Percentiles rank a stretch among this genome's conserved stretches.
These are phyloP conservation scores for Sciurus vulgaris DNA, from an alignment of 2,797 vertebrate genomes.

Conservation along the genomic window DNA sequence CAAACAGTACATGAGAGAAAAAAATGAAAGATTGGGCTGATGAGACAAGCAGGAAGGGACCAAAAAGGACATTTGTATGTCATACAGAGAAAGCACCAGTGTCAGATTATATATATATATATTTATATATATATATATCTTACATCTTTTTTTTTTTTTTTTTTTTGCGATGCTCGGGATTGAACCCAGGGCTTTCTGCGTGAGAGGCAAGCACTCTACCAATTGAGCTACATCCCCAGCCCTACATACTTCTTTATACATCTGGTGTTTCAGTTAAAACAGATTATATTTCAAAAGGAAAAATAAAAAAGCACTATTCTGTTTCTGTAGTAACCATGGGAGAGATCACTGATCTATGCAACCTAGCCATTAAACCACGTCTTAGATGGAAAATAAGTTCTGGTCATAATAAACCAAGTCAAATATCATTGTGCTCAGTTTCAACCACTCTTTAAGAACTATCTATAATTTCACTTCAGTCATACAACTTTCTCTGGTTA, in stretches of 20 bases:
- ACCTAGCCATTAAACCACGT: not conserved
- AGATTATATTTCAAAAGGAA: not conserved
- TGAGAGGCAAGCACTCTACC: too few relatives aligned
- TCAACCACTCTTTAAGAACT: slow-evolving; percentile 38
- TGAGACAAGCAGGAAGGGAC: not conserved
- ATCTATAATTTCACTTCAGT: not conserved
- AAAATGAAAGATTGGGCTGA: not conserved
- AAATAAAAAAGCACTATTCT: not conserved
- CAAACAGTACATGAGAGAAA: not conserved
- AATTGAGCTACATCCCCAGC: too few relatives aligned
- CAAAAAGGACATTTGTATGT: not conserved
- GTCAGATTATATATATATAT: not conserved
- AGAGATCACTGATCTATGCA: not conserved
- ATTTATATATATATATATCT: too few relatives aligned
- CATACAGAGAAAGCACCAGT: not conserved
- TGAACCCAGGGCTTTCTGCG: too few relatives aligned
- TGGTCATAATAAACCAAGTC: not conserved
- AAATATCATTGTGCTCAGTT: slow-evolving; percentile 37
- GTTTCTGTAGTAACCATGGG: not conserved
- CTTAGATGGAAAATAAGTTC: slow-evolving; percentile 33
- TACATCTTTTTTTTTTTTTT: too few relatives aligned
- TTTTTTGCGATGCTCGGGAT: too few relatives aligned
- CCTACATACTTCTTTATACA: not conserved
- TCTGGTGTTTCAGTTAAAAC: not conserved
- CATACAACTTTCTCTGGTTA: not conserved